Percentiles rank a stretch among this genome's conserved stretches.
phyloP scores from a whole-genome alignment of 2,113 vertebrate genomes.

The Podarcis raffonei region DNA sequence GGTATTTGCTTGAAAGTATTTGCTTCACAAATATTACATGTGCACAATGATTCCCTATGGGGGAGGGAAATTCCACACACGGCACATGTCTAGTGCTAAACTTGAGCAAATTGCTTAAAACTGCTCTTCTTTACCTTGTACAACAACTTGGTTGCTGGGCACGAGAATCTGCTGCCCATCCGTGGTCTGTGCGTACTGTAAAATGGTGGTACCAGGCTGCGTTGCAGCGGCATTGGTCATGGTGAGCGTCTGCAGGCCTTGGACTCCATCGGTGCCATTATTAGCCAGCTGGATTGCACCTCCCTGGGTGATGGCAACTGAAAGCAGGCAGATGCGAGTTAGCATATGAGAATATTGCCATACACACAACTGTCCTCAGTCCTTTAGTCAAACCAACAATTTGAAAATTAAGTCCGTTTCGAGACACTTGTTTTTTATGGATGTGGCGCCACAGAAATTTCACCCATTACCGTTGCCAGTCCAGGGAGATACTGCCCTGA shows the following conservation, averaged over 20 bases:
- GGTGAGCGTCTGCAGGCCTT: conserved; percentile 94
- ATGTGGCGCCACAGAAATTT: background rate
- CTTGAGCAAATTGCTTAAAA: conserved; percentile 30
- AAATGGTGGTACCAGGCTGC: conserved; percentile 93
- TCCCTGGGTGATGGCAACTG: conserved; percentile 98
- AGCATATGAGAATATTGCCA: conserved; percentile 53
- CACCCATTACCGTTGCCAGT: background rate
- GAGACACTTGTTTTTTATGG: background rate
- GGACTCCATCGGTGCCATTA: conserved; percentile 96
- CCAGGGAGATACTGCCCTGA: background rate
- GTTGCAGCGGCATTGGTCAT: conserved; percentile 91
- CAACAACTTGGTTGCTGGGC: conserved; percentile 98
- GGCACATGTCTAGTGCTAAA: conserved; percentile 11
- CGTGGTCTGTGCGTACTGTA: conserved; percentile 98
- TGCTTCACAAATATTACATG: background rate
- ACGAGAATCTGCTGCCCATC: conserved; percentile 98
- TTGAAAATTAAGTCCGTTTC: background rate
- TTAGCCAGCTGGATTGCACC: conserved; percentile 97
- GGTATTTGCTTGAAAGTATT: conserved; percentile 11
- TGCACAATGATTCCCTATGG: background rate
- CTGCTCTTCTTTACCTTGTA: conserved; percentile 86
- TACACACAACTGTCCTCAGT: conserved; percentile 7
- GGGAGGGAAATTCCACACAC: conserved; percentile 23
- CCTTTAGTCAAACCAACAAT: background rate
- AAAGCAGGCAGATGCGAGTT: conserved; percentile 52